phyloP scores from a whole-genome alignment of 2,113 vertebrate genomes.

The Lophochroa leadbeateri region DNA sequence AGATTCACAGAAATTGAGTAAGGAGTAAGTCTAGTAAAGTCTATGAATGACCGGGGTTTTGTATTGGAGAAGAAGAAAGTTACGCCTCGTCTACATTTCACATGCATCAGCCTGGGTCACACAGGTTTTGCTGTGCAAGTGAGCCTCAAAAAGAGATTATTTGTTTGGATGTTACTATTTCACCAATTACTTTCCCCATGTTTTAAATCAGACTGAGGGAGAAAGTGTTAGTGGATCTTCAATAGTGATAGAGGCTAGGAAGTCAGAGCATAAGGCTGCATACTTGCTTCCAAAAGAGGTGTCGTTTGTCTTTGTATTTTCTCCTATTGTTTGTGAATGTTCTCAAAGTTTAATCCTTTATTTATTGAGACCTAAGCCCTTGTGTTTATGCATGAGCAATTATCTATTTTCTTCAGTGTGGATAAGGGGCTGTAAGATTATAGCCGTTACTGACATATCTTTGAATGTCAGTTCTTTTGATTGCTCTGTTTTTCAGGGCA shows the following conservation, averaged over 20 bases:
- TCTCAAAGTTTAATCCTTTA: neutral
- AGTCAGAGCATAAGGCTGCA: fast-evolving
- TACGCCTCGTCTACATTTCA: fast-evolving
- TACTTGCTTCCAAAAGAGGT: neutral
- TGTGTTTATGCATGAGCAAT: conserved; percentile 32
- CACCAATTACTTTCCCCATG: fast-evolving
- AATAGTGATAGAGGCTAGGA: neutral
- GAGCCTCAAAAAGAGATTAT: neutral
- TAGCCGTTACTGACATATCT: neutral
- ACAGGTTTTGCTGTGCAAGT: neutral
- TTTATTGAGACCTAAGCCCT: neutral
- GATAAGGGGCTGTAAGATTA: neutral
- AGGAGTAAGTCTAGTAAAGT: neutral
- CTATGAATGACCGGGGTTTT: neutral
- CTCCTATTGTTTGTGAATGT: neutral
- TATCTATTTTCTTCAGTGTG: neutral
- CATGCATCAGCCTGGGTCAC: neutral
- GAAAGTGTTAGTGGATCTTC: neutral
- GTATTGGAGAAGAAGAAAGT: neutral
- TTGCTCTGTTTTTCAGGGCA: neutral
- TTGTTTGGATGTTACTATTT: neutral
- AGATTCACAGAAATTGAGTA: neutral
- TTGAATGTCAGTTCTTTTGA: neutral
- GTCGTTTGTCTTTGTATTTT: neutral
- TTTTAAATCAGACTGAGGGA: neutral